These are phyloP conservation scores for Entelurus aequoreus DNA, from an alignment of 2,113 vertebrate species.

Conservation along the genomic window DNA sequence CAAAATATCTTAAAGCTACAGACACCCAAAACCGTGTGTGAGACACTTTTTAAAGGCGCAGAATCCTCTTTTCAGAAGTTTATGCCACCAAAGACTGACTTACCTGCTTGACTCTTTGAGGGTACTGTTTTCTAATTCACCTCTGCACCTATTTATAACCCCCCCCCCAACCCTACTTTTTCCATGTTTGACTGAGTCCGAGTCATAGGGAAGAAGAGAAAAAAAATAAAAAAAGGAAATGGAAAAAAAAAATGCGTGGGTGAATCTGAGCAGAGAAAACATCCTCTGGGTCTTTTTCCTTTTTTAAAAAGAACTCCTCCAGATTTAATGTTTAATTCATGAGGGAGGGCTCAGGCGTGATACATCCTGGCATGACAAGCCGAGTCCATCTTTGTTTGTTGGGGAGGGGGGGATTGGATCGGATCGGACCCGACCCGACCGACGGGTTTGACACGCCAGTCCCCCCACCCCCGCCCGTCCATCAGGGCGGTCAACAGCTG, in stretches of 20 bases:
- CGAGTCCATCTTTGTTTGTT: constrained; percentile 68
- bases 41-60: constrained; percentile 23
- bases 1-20: too few relatives aligned
- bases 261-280: constrained; percentile 74
- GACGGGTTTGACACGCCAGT: constrained; percentile 56
- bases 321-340: constrained; percentile 79
- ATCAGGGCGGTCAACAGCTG: constrained; percentile 65
- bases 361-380: constrained; percentile 72
- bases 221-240: constrained; percentile 37
- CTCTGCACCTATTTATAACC: constrained; percentile 69
- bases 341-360: constrained; percentile 67
- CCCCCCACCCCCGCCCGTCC: constrained; percentile 31
- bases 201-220: constrained; percentile 52
- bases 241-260: constrained; percentile 68
- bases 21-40: too few relatives aligned
- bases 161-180: constrained; percentile 43
- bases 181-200: constrained; percentile 66
- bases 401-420: constrained; percentile 53
- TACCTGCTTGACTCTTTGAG: constrained; percentile 63
- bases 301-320: constrained; percentile 74
- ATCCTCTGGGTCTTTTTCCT: constrained; percentile 75
- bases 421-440: constrained; percentile 57
- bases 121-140: constrained; percentile 70
- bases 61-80: constrained; percentile 58
- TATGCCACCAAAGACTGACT: constrained; percentile 49